Conservation (phyloP, 2,797 vertebrate species). For the Sebastes goodei region DNA sequence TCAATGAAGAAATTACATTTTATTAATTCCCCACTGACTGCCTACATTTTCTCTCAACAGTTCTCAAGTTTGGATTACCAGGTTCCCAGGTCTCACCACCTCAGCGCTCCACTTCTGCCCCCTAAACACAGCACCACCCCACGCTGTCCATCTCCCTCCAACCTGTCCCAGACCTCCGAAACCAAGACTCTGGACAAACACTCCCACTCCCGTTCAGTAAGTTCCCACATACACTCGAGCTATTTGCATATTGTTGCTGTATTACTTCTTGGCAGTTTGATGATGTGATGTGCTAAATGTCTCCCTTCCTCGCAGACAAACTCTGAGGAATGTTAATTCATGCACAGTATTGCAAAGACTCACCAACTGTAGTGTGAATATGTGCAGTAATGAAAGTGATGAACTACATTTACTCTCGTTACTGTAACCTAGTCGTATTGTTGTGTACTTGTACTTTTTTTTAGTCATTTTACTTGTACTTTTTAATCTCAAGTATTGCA, state of each 20-base stretch:
- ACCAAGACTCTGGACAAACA: slow-evolving; percentile 15
- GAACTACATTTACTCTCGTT: not conserved
- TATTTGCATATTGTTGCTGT: not conserved
- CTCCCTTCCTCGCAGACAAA: not conserved
- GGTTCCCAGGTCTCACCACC: slow-evolving; percentile 32
- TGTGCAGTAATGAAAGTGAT: not conserved
- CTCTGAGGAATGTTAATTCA: not conserved
- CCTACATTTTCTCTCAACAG: slow-evolving; percentile 28
- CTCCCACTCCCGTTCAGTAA: slow-evolving; percentile 39
- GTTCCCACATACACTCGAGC: slow-evolving; percentile 2
- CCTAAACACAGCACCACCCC: slow-evolving; percentile 53
- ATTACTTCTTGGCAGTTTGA: not conserved
- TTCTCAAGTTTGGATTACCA: slow-evolving; percentile 67
- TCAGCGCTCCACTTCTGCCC: slow-evolving; percentile 64
- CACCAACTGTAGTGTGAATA: not conserved
- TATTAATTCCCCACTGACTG: not conserved
- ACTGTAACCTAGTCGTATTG: not conserved
- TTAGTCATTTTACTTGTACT: not conserved
- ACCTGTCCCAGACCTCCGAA: slow-evolving; percentile 2
- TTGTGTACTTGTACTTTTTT: not conserved
- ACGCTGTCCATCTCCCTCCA: slow-evolving; percentile 18
- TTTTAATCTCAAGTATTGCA: too few species aligned
- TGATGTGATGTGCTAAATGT: slow-evolving; percentile 4
- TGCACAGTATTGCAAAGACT: not conserved
- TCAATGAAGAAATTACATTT: not conserved